Evolutionary conservation across 1,140 invertebrate genomes (phyloP).

Genomic region (Drepana arcuata): DNA sequence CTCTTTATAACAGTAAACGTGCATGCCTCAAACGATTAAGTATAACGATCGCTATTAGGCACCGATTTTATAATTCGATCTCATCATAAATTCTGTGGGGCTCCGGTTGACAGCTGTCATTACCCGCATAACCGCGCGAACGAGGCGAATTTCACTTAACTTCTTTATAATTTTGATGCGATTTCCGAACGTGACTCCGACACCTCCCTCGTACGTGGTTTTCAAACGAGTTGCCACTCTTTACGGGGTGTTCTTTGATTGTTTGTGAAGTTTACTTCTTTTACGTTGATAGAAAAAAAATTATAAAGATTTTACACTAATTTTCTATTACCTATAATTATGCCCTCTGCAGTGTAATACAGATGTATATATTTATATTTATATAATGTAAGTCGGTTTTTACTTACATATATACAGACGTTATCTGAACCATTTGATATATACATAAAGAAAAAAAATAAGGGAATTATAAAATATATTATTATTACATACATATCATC

Average conservation of each 20-base stretch:
- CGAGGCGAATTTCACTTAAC: constrained; percentile 55
- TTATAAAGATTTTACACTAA: no score
- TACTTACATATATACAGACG: no score
- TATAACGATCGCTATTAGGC: constrained; percentile 22
- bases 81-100: constrained; percentile 38
- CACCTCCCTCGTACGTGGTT: constrained; percentile 36
- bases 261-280: no score
- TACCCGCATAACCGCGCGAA: constrained; percentile 36
- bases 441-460: no score
- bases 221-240: constrained; percentile 3
- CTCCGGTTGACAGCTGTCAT: constrained; percentile 54
- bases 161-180: constrained; percentile 63
- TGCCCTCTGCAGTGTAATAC: no score
- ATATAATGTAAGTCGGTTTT: no score
- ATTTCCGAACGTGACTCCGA: constrained; percentile 51
- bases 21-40: constrained; percentile 1
- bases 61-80: constrained; percentile 29
- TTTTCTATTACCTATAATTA: no score
- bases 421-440: no score
- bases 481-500: no score
- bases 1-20: background rate
- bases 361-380: no score
- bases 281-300: no score
- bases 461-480: no score
- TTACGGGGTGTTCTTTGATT: constrained; percentile 16